A percentile compares a stretch with the other conserved stretches of the same genome.
Evolutionary conservation across 2,797 vertebrate species (phyloP).

Genomic region (Myotis daubentonii): DNA sequence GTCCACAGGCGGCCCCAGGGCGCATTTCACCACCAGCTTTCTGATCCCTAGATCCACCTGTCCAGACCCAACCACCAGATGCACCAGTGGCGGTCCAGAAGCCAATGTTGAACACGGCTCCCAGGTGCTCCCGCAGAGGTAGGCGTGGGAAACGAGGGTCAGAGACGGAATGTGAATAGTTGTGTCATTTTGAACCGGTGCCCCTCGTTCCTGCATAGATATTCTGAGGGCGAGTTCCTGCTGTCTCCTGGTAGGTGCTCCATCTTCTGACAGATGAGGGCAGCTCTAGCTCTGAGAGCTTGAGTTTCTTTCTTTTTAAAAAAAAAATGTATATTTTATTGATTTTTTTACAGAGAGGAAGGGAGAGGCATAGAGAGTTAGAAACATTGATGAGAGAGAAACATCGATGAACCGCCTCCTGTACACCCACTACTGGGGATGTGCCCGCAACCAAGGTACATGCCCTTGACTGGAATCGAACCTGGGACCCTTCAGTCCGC

Average conservation of each 20-base stretch:
- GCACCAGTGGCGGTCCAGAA: neutral
- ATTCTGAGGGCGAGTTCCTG: neutral
- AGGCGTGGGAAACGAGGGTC: neutral
- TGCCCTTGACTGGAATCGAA: no score
- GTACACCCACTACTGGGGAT: no score
- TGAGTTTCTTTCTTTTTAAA: neutral
- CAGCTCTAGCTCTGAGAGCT: neutral
- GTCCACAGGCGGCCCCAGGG: neutral
- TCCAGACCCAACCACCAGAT: neutral
- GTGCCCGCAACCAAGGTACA: no score
- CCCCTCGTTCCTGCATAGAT: fast-evolving
- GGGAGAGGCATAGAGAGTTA: no score
- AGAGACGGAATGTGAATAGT: no score
- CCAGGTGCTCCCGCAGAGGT: neutral
- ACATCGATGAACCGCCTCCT: no score
- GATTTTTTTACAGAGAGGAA: no score
- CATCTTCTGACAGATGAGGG: neutral
- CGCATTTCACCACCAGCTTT: neutral
- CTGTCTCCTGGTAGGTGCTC: neutral
- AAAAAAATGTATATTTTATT: no score
- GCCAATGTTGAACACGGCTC: neutral
- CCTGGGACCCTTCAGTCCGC: no score
- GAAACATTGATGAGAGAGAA: no score
- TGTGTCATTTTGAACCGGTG: neutral
- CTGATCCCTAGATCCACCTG: neutral